Evolutionary conservation across 2,888 invertebrate species (phyloP).

Genomic region (Lepas anatifera): DNA sequence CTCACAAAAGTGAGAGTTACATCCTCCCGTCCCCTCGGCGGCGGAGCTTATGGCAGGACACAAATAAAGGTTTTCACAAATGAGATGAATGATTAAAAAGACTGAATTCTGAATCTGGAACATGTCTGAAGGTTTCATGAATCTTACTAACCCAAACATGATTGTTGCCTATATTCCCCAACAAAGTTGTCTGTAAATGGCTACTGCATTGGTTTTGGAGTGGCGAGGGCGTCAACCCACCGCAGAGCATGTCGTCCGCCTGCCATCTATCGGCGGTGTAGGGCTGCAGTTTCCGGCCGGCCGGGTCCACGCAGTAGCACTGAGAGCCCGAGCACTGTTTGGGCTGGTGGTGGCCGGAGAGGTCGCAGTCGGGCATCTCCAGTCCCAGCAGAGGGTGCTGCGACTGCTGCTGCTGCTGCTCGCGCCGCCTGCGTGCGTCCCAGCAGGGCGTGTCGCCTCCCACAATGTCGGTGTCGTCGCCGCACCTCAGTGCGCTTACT

Average conservation of each 20-base stretch:
- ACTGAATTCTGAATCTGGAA: no score
- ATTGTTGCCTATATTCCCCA: no score
- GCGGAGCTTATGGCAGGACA: no score
- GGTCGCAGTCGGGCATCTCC: not conserved
- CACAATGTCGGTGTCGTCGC: not conserved
- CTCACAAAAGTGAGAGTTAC: no score
- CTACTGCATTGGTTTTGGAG: not conserved
- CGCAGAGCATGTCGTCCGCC: not conserved
- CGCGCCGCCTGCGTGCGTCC: conserved; percentile 6
- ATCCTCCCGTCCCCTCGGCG: no score
- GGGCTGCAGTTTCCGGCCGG: not conserved
- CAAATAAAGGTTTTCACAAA: no score
- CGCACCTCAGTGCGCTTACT: not conserved
- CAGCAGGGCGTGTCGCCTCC: not conserved
- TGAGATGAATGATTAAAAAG: no score
- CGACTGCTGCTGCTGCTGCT: not conserved
- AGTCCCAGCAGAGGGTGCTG: not conserved
- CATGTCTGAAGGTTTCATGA: no score
- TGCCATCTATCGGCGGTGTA: conserved; percentile 18
- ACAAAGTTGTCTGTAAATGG: no score
- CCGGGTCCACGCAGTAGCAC: conserved; percentile 13
- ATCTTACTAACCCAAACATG: no score
- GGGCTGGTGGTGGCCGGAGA: not conserved
- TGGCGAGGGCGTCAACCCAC: not conserved
- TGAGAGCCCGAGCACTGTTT: not conserved